Conservation (phyloP, 2,888 invertebrate genomes). For the Rhimphoctona megacephalus region DNA sequence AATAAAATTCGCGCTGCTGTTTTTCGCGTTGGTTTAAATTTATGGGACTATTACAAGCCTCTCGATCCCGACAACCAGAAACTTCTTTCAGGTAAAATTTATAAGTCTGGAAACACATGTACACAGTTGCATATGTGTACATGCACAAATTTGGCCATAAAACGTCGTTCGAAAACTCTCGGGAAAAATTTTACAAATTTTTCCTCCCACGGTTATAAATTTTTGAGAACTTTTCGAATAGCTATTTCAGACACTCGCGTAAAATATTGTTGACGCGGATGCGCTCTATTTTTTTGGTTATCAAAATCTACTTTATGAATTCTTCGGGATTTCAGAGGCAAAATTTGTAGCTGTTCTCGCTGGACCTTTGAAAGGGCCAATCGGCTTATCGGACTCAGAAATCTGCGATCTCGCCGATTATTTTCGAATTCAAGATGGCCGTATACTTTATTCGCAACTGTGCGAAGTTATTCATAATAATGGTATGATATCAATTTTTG, state of each 20-base stretch:
- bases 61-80: slow-evolving; percentile 89
- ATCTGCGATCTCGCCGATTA: slow-evolving; percentile 91
- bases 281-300: not conserved
- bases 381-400: slow-evolving; percentile 91
- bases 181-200: not conserved
- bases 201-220: not conserved
- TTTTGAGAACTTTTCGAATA: not conserved
- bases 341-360: slow-evolving; percentile 90
- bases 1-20: slow-evolving; percentile 92
- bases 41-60: slow-evolving; percentile 90
- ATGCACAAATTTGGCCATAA: not conserved
- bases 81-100: slow-evolving; percentile 88
- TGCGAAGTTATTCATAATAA: slow-evolving; percentile 90
- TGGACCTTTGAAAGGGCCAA: slow-evolving; percentile 88
- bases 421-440: slow-evolving; percentile 92
- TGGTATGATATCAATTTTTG: slow-evolving; percentile 84
- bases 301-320: not conserved
- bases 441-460: slow-evolving; percentile 91
- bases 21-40: slow-evolving; percentile 90
- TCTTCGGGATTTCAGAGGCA: slow-evolving; percentile 86
- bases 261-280: not conserved
- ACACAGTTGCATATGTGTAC: not conserved
- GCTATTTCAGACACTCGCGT: not conserved
- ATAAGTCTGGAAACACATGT: not conserved
- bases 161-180: not conserved